A percentile compares a stretch with the other conserved stretches of the same genome.
Conservation (phyloP, 2,888 invertebrate species). For the Falcaria lacertinaria region DNA sequence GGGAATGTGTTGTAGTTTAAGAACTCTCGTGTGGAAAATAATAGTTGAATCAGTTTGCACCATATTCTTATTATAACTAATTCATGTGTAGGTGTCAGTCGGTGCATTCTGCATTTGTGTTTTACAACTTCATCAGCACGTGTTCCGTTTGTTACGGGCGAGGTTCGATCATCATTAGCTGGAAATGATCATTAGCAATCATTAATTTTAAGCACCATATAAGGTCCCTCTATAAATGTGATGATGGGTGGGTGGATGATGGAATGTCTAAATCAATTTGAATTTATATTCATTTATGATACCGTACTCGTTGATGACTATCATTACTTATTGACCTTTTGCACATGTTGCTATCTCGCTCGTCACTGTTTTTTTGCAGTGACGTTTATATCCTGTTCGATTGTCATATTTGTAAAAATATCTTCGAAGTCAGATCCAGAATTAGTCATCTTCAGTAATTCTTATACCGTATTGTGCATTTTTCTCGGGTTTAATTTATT, state of each 20-base stretch:
- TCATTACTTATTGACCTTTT: slow-evolving; percentile 11
- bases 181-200: slow-evolving; percentile 31
- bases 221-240: slow-evolving; percentile 11
- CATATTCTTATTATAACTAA: neutral
- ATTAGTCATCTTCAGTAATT: slow-evolving; percentile 20
- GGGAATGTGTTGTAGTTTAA: too few relatives aligned
- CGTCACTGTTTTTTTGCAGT: too few relatives aligned
- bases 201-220: slow-evolving; percentile 8
- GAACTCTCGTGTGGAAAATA: too few relatives aligned
- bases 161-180: slow-evolving; percentile 37
- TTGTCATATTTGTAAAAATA: neutral
- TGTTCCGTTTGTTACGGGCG: slow-evolving; percentile 33
- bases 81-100: slow-evolving; percentile 1
- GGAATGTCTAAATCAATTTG: slow-evolving; percentile 17
- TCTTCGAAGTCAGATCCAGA: slow-evolving; percentile 15
- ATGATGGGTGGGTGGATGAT: slow-evolving; percentile 7
- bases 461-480: neutral
- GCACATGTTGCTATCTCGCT: too few relatives aligned
- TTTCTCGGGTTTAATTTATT: slow-evolving; percentile 4
- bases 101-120: slow-evolving; percentile 1
- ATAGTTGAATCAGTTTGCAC: too few relatives aligned
- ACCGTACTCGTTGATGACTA: slow-evolving; percentile 13
- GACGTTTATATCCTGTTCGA: neutral
- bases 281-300: slow-evolving; percentile 18
- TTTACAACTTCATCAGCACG: slow-evolving; percentile 21